Percentiles rank a stretch among this genome's conserved stretches.
phyloP scores from a whole-genome alignment of 2,797 vertebrate genomes.

The Glyptemys insculpta region DNA sequence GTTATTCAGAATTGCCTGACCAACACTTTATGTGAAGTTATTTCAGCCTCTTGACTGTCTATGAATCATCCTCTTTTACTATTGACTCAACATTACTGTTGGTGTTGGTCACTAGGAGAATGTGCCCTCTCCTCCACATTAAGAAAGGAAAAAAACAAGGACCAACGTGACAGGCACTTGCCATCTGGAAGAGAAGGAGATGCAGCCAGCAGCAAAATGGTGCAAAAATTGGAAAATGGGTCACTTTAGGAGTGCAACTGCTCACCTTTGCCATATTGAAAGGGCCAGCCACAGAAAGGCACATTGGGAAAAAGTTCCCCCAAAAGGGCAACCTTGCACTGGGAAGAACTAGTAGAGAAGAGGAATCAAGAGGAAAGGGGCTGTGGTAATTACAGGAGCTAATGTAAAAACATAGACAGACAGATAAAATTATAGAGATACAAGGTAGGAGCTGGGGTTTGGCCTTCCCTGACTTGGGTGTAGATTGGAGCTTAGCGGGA shows the following conservation, averaged over 20 bases:
- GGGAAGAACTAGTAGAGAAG: background rate
- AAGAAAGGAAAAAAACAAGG: background rate
- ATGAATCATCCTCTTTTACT: background rate
- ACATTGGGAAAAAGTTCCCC: too few relatives aligned
- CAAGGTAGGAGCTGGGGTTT: background rate
- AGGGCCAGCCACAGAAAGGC: background rate
- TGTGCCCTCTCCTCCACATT: background rate
- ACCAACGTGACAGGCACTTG: background rate
- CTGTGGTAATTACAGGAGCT: background rate
- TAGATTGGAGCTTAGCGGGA: background rate
- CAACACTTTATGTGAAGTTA: background rate
- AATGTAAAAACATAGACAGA: background rate
- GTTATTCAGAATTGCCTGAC: background rate
- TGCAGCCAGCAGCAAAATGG: background rate
- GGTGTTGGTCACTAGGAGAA: background rate
- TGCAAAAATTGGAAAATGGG: background rate
- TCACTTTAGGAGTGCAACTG: background rate
- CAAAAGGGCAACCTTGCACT: background rate
- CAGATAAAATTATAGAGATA: background rate
- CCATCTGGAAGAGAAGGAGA: background rate
- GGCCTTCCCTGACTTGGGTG: background rate
- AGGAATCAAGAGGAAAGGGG: background rate
- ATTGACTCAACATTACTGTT: background rate
- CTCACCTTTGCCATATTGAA: background rate
- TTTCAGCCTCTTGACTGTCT: background rate